These are phyloP conservation scores for Falco biarmicus DNA, from an alignment of 2,797 vertebrate species.

Conservation along the genomic window DNA sequence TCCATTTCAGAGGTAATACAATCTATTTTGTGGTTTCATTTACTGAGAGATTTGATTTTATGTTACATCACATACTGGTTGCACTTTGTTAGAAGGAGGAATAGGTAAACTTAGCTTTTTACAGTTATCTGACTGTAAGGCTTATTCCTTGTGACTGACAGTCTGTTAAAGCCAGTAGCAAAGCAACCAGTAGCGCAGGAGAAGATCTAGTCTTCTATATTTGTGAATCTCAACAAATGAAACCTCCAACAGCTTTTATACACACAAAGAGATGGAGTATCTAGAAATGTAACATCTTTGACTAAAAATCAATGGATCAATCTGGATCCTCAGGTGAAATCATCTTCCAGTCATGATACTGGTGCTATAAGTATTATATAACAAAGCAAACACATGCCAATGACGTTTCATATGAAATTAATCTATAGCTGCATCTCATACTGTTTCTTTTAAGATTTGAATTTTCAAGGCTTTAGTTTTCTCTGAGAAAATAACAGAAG, in stretches of 20 bases:
- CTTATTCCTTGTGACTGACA: not conserved
- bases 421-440: not conserved
- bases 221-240: not conserved
- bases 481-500: not conserved
- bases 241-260: not conserved
- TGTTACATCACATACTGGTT: not conserved
- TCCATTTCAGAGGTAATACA: not conserved
- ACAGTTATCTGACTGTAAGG: not conserved
- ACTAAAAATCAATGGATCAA: not conserved
- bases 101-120: not conserved
- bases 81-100: not conserved
- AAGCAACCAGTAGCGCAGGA: not conserved
- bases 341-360: not conserved
- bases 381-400: not conserved
- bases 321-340: not conserved
- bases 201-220: not conserved
- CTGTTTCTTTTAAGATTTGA: not conserved
- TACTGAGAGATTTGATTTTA: not conserved
- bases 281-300: not conserved
- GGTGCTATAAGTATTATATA: not conserved
- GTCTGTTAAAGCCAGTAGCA: not conserved
- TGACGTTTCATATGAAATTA: not conserved
- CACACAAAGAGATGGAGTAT: not conserved
- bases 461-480: not conserved
- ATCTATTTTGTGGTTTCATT: not conserved